A percentile compares a stretch with the other conserved stretches of the same genome.
These are phyloP conservation scores for Pseudococcus longispinus DNA, from an alignment of 2,888 invertebrate species.

Conservation along the genomic window DNA sequence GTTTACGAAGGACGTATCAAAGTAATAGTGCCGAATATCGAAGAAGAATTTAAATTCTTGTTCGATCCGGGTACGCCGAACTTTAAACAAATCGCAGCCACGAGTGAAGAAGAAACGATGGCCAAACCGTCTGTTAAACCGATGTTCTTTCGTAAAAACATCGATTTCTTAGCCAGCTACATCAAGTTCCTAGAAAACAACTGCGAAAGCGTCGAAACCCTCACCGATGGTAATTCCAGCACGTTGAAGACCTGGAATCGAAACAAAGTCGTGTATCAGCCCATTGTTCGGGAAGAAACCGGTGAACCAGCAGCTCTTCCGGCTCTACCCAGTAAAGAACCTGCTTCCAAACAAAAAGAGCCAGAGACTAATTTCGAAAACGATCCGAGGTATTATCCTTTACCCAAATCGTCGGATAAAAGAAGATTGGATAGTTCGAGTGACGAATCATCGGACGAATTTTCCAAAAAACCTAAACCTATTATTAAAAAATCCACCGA, in stretches of 20 bases:
- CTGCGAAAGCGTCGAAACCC: constrained; percentile 53
- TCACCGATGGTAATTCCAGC: constrained; percentile 37
- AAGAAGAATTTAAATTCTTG: constrained; percentile 84
- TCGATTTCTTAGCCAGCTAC: constrained; percentile 85
- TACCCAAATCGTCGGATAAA: constrained; percentile 68
- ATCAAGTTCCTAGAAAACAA: constrained; percentile 82
- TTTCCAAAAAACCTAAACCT: constrained; percentile 6
- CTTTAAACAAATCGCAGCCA: constrained; percentile 64
- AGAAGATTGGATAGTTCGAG: constrained; percentile 48
- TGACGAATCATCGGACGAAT: constrained; percentile 39
- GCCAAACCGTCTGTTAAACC: constrained; percentile 64
- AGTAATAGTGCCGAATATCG: constrained; percentile 87
- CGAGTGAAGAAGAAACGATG: constrained; percentile 62
- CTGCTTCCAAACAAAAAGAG: background rate
- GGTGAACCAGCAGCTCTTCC: background rate
- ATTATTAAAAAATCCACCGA: background rate
- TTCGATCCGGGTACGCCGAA: constrained; percentile 67
- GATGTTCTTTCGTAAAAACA: constrained; percentile 64
- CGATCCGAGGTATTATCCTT: constrained; percentile 77
- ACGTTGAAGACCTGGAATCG: constrained; percentile 49
- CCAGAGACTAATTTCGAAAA: constrained; percentile 64
- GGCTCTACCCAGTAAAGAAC: background rate
- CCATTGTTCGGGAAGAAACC: background rate
- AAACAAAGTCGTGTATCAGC: constrained; percentile 27
- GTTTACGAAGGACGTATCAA: constrained; percentile 72